Percentiles rank a stretch among this genome's conserved stretches.
phyloP scores from a whole-genome alignment of 2,113 vertebrate species.

The Piaya cayana region DNA sequence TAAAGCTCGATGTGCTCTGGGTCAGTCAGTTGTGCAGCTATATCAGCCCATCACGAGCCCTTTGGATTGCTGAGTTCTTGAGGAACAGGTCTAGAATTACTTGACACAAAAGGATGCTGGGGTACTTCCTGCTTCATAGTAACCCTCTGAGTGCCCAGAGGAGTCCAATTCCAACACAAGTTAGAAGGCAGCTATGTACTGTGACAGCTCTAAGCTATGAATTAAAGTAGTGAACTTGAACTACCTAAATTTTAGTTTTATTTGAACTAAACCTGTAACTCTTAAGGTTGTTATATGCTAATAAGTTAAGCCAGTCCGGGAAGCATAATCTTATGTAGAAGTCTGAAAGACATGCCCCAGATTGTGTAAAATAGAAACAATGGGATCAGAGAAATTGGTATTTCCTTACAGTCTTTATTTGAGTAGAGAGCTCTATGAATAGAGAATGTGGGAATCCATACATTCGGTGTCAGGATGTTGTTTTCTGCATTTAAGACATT shows the following conservation, averaged over 20 bases:
- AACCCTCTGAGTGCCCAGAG: neutral
- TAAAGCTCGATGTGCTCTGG: neutral
- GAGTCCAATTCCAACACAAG: neutral
- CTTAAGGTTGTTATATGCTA: neutral
- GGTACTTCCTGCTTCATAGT: neutral
- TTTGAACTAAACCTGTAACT: neutral
- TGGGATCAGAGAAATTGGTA: neutral
- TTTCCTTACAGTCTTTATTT: neutral
- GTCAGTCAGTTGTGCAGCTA: neutral
- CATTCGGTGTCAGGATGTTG: neutral
- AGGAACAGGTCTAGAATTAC: neutral
- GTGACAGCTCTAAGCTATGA: neutral
- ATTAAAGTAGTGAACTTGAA: neutral
- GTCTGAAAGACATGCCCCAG: neutral
- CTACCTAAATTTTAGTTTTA: neutral
- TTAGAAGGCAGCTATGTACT: neutral
- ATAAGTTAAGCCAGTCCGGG: neutral
- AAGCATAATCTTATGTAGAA: neutral
- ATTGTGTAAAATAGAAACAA: neutral
- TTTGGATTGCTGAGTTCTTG: neutral
- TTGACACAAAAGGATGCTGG: neutral
- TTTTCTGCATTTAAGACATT: neutral
- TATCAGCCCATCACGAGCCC: neutral
- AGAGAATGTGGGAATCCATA: neutral
- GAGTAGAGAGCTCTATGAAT: neutral